Base-by-base conservation (phyloP, 2,888 invertebrate species). In the Pterostichus madidus region DNA sequence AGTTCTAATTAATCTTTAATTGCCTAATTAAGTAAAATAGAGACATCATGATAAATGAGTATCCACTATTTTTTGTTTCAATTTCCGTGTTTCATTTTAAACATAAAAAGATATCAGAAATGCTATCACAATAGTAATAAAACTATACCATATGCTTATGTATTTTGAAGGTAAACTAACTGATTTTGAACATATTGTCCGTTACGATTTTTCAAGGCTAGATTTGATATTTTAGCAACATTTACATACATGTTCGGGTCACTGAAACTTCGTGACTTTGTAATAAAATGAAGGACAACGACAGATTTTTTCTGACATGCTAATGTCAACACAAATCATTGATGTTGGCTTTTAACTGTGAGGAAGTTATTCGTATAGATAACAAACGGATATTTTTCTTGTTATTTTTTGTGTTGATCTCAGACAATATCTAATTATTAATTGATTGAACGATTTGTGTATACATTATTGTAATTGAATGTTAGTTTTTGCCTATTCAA, bases 201-300 rank as follows among this genome's bases (percentile, higher is more conserved):
- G 78, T 78, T 78, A 78, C 61, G 59, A 59, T 61, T 53, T 78
- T 46, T 59, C 78, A 78, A 78, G 78, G 78, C 35, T 59, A 39
- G 4, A 15, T n/a, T 39, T 61, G 56, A 76, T 35, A 77, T 78
- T 78, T 78, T 78, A 78, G 78, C 78, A 78, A 78, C 78, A 78
- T 78, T 78, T 78, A 78, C 76, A 78, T 78, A 61, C 44, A 61
- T 56, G 61, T n/a, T 78, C 78, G 59, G 78, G 78, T 78, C 78
- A 78, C 59, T 78, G 78, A 78, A 78, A 78, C 78, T 61, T 78
- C 59, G 61, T 78, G 78, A 78, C 78, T 78, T 78, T 78, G 78
- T 78, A 59, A 78, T 78, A 78, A 61, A 56, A 11, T 61, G 78
- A 78, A 78, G 78, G 78, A 78, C 78, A 78, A 15, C 76, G 53